Base-by-base conservation (phyloP, 2,113 vertebrate species). In the Protobothrops mucrosquamatus region DNA sequence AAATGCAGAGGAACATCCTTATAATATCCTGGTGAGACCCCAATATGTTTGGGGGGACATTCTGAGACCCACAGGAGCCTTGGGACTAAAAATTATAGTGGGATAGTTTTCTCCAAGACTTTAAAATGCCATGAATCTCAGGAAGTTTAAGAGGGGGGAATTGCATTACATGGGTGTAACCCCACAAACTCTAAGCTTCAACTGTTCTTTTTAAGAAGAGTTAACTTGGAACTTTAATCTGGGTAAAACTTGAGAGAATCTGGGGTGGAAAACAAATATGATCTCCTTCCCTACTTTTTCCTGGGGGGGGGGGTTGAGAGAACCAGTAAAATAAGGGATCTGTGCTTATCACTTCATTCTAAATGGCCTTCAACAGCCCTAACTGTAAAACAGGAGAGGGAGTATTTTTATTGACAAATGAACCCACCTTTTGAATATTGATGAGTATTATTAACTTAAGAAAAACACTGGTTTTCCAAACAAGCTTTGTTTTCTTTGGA, bases 381-480 rank as follows among this genome's bases (percentile, higher is more conserved):
- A 54, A 51, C 89, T 90, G 46, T 81, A 56, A 87, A 90, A 85
- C 89, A 54, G 81, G 89, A 85, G 29, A 89, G 92, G 88, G 55
- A 39, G 39, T 57, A 39, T 90, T 90, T 86, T 93, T 90, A 46
- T 93, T 93, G 92, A 89, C 92, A 93, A 90, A 93, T 54, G 23
- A 93, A 86, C 52, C 56, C 74, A 52, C n/a, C 56, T 86, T 93
- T 93, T 93, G 89, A 90, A 87, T 93, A 90, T 18, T 34, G 89
- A 90, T 87, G 11, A 93, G 34, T 90, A 87, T 61, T 90, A 87
- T 64, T 87, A 87, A 92, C 85, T 93, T 64, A 29, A 87, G 90
- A 90, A 90, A 90, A 29, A 64, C 22, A 86, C 20, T 43, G 74
- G 7, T 90, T 90, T 86, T 90, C 92, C 61, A 93, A 90, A 90